A percentile compares a stretch with the other conserved stretches of the same genome.
Conservation (phyloP, 2,797 vertebrate species). For the Sebastes iracundus region DNA sequence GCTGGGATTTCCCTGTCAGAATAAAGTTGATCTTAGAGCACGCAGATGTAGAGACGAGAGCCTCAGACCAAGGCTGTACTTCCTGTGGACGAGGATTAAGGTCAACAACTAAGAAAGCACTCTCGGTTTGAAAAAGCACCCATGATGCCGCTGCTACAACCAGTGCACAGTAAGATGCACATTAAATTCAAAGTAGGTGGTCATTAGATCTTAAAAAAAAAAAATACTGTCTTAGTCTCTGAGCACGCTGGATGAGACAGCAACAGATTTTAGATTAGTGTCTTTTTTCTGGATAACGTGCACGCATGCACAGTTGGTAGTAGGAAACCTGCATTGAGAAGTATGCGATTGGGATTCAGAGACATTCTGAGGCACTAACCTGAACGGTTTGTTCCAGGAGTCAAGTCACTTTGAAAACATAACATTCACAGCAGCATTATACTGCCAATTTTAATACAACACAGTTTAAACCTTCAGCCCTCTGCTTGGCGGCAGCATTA, state of each 20-base stretch:
- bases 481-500: not conserved
- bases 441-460: slow-evolving; percentile 15
- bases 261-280: not conserved
- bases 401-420: slow-evolving; percentile 1
- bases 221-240: not conserved
- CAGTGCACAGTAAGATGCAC: not conserved
- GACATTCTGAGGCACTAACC: not conserved
- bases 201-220: not conserved
- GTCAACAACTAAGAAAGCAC: slow-evolving; percentile 65
- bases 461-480: slow-evolving; percentile 27
- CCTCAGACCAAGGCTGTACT: slow-evolving; percentile 37
- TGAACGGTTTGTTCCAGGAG: not conserved
- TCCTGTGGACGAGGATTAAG: slow-evolving; percentile 71
- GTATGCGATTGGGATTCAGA: not conserved
- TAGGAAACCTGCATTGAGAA: not conserved
- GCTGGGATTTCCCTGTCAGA: slow-evolving; percentile 44
- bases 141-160: not conserved
- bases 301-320: not conserved
- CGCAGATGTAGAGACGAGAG: slow-evolving; percentile 38
- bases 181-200: not conserved
- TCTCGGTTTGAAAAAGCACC: slow-evolving; percentile 31
- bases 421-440: not conserved
- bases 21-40: slow-evolving; percentile 52
- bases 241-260: not conserved
- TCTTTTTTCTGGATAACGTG: not conserved